These are phyloP conservation scores for Dendrolimus pini DNA, from an alignment of 2,888 invertebrate species.

Conservation along the genomic window DNA sequence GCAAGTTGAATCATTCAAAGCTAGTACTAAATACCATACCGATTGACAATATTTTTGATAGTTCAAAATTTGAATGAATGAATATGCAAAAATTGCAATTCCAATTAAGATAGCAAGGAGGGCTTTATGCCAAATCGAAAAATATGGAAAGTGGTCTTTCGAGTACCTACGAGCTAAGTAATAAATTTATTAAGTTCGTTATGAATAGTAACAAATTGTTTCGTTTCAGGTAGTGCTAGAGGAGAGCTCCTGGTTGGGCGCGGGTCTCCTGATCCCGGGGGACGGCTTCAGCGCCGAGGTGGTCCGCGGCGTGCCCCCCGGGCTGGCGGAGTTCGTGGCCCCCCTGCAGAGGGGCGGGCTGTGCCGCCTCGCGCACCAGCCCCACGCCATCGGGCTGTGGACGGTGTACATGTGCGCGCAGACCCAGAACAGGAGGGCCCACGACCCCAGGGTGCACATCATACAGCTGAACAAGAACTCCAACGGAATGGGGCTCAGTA, in stretches of 20 bases:
- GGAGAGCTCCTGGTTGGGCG: slow-evolving; percentile 92
- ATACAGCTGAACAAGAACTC: slow-evolving; percentile 95
- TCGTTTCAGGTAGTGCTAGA: slow-evolving; percentile 82
- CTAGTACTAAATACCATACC: no score
- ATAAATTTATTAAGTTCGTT: no score
- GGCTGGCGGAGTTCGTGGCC: slow-evolving; percentile 90
- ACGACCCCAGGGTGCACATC: slow-evolving; percentile 78
- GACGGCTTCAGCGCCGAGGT: slow-evolving; percentile 99
- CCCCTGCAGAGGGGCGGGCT: slow-evolving; percentile 90
- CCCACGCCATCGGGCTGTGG: slow-evolving; percentile 94
- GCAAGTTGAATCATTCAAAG: no score
- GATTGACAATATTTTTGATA: no score
- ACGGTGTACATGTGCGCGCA: slow-evolving; percentile 88
- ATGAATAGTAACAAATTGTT: not conserved
- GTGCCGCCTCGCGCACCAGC: slow-evolving; percentile 93
- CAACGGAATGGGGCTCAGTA: slow-evolving; percentile 98
- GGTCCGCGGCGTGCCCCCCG: slow-evolving; percentile 95
- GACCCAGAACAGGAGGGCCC: slow-evolving; percentile 73
- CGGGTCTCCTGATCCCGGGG: slow-evolving; percentile 95
- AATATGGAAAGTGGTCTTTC: no score
- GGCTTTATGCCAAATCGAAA: no score
- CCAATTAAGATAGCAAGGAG: no score
- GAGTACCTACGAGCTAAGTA: no score
- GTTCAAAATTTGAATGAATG: no score
- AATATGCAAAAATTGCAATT: no score